Conservation (phyloP, 2,888 invertebrate genomes). For the Agrochola circellaris region DNA sequence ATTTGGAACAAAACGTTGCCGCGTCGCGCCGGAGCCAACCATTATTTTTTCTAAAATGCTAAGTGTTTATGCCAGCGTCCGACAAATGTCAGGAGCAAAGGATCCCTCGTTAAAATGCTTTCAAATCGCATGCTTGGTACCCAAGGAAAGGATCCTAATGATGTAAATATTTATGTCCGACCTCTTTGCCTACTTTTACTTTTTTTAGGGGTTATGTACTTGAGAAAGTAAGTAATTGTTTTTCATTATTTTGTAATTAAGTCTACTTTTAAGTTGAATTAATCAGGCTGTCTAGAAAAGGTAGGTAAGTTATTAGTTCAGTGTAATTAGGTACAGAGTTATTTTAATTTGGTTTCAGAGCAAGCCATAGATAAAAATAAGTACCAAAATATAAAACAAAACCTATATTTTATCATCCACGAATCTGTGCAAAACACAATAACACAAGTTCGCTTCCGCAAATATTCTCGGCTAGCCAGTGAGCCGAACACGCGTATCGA, state of each 20-base stretch:
- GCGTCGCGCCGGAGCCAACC: neutral
- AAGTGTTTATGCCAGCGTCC: neutral
- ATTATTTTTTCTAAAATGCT: conserved; percentile 8
- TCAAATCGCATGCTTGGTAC: conserved; percentile 39
- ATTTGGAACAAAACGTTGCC: neutral
- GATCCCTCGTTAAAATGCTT: conserved; percentile 44
- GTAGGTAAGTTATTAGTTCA: neutral
- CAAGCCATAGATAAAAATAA: neutral
- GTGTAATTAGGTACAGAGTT: neutral
- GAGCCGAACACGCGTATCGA: conserved; percentile 54
- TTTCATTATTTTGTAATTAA: neutral
- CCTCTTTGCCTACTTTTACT: conserved; percentile 14
- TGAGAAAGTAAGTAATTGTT: neutral
- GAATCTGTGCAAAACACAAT: neutral
- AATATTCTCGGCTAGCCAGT: conserved; percentile 4
- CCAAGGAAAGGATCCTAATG: conserved; percentile 28
- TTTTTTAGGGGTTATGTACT: neutral
- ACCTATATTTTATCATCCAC: neutral
- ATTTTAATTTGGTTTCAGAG: neutral
- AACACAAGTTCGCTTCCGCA: neutral
- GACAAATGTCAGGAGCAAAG: conserved; percentile 14
- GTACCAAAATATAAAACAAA: neutral
- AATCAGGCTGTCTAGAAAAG: neutral
- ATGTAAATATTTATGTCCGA: conserved; percentile 48
- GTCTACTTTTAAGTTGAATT: neutral